Evolutionary conservation across 2,113 vertebrate genomes (phyloP), one percentile per base, ranked within the genome.

Genomic region (Planiliza haematocheilus): DNA sequence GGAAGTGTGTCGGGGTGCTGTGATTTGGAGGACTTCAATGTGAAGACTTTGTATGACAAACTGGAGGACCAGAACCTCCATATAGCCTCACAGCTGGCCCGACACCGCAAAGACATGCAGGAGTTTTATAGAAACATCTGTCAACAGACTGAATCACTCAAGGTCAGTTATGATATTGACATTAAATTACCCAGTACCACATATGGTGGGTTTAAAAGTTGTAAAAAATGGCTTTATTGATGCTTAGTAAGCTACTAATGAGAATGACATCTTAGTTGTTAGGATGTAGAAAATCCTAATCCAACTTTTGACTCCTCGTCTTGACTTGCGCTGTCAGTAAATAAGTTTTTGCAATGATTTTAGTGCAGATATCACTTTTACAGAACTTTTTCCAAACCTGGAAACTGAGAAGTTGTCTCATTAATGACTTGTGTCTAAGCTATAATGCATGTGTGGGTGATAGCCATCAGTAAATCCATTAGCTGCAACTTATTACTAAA

Each of bases 61-160:
- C 94, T 99, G 3, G 96, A 99, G 74, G 97, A 99, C 69, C 97
- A 98, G 88, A 97, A 93, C 17, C 77, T 99, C 12, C 96, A 97
- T n/a, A 53, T 98, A 73, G 95, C 94, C 0, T 93, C 96, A 4
- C 97, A 98, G 83, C 89, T 99, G 81, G 95, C 93, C 1, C 94
- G 93, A 65, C 96, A 98, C 69, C 94, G 95, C 84, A 93, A 53
- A 65, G 95, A 98, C 0, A 84, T 91, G 0, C 81, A 95, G 74
- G 90, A 92, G 67, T 97, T 99, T 86, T 96, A 97, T 79, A 90
- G 74, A 1, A 91, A 93, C 2, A 91, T 97, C 65, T 93, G 89
- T 46, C 93, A 94, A 77, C 94, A 91, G 14, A 81, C 95, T 6
- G 95, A 94, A 51, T 83, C 84, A 1, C 84, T 98, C 1, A 52